Base-by-base conservation (phyloP, 2,797 vertebrate species). In the Champsocephalus esox region DNA sequence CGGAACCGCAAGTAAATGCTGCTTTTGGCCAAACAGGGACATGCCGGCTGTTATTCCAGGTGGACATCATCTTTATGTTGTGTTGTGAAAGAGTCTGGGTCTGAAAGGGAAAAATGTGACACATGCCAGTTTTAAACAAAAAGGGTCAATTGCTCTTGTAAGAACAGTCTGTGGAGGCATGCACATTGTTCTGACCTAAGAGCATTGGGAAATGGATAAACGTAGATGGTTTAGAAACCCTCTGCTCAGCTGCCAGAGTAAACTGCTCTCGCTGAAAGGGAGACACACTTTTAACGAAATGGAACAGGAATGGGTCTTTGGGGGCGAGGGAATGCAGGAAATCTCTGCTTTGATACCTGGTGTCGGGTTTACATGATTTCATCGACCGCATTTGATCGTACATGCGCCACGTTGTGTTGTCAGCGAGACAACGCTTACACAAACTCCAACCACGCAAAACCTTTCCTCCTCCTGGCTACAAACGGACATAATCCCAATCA, bases 1-100 rank as follows among this genome's bases (percentile, higher is more conserved):
- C 38, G 48, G 72, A 88, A 89, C 84, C 84, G 41, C 88, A 85
- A 82, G 80, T 79, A 85, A 89, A 87, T n/a, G 68, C 86, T 77
- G 71, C 60, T 49, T 75, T 78, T 87, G 86, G 88, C 87, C 79
- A 87, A 88, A 78, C 66, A 78, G 89, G 82, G 88, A 90, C 87
- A 81, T 60, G 70, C 66, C 24, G 78, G 83, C 41, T 91, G 87
- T 91, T 92, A 81, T 88, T 92, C 79, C 89, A 92, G 89, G 90
- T 92, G 90, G 89, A 89, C 77, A 78, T 84, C 81, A 77, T 89
- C 87, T 88, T 83, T 70, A 12, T 80, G 88, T 77, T 80, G 82
- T 79, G 85, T 86, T 87, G 75, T 52, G 56, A 79, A 73, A 50
- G 46, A 52, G 50, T 63, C 64, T 68, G 72, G 13, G 54, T 63